Evolutionary conservation across 2,113 vertebrate species (phyloP), one percentile per base, ranked within the genome.

Genomic region (Bucco capensis): DNA sequence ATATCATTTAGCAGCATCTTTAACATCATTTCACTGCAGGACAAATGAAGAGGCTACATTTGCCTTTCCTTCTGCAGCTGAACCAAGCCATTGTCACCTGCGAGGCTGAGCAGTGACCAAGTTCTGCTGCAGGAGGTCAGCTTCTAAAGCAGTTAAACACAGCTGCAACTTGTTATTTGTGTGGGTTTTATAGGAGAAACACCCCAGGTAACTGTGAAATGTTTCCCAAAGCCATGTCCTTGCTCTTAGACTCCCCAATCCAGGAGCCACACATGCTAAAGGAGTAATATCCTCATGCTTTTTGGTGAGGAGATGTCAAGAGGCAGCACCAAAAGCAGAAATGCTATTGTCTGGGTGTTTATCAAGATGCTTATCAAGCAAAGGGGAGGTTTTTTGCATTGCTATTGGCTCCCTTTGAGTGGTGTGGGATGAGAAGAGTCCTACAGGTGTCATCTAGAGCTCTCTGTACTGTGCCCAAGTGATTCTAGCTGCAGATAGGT

Each of bases 401-500:
- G 38, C 3, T 70, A 44, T 38, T 90, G 44, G 4, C 60, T 57
- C 27, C 21, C 25, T 92, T 85, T 84, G 86, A 95, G 12, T 57
- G 19, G 5, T 18, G 53, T 67, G 47, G 50, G 47, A 89, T 56
- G 74, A 79, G 95, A 95, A 79, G n/a, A 40, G 23, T 62, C 50
- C n/a, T 70, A 24, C 60, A 74, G 38, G 75, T 91, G 62, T 71
- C 94, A 93, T 91, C 96, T 92, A 89, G 78, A 82, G 74, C 13
- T 89, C 62, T 74, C 6, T 83, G 40, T 44, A 54, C 57, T 12
- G 2, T 77, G 49, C 46, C 56, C n/a, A 56, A 78, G 62, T 79
- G 49, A 50, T 49, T 89, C 54, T 37, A 77, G 18, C 49, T 93
- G 46, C 38, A 85, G 93, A 94, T 53, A 82, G 19, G 83, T 84